phyloP scores from a whole-genome alignment of 2,113 vertebrate species.

The Dipodomys merriami region DNA sequence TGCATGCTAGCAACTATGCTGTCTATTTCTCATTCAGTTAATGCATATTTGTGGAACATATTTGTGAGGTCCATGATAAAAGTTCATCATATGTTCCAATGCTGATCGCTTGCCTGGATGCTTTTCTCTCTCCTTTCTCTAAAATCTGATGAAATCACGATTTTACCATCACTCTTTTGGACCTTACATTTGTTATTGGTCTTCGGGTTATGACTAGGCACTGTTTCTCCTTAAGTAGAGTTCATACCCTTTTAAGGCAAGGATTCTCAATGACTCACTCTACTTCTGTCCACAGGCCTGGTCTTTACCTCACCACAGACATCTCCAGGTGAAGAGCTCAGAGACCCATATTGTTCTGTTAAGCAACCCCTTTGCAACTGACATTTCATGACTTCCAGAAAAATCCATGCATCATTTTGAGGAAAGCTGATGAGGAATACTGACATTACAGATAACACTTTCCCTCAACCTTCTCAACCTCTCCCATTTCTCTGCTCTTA shows the following conservation, averaged over 20 bases:
- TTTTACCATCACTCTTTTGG: background rate
- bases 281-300: background rate
- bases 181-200: background rate
- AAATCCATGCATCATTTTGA: background rate
- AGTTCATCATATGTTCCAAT: background rate
- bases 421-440: background rate
- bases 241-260: background rate
- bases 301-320: background rate
- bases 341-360: background rate
- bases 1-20: background rate
- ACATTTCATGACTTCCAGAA: background rate
- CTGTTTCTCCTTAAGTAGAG: background rate
- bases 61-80: background rate
- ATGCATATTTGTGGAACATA: background rate
- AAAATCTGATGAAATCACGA: background rate
- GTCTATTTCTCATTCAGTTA: background rate
- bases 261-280: background rate
- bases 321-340: background rate
- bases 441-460: background rate
- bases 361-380: background rate
- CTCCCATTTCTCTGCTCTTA: background rate
- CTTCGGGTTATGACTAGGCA: background rate
- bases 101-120: background rate
- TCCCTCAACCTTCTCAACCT: rapidly evolving
- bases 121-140: background rate